These are phyloP conservation scores for Oceanodroma leucorhoa DNA, from an alignment of 2,797 vertebrate genomes.

Conservation along the genomic window DNA sequence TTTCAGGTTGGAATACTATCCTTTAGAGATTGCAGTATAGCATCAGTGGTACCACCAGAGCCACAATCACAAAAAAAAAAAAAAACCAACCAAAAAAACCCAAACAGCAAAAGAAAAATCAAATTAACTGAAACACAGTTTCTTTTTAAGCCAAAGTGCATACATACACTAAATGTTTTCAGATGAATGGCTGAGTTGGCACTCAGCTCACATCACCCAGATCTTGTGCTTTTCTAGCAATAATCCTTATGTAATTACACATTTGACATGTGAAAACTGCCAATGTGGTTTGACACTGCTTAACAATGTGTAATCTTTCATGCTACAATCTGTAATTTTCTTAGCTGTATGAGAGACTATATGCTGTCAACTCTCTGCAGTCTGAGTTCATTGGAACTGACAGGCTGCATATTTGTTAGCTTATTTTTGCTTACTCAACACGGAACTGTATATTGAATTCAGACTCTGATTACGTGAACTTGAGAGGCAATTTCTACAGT, in stretches of 20 bases:
- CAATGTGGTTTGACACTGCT: constrained; percentile 32
- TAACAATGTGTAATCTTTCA: constrained; percentile 57
- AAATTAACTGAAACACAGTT: not conserved
- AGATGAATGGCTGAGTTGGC: constrained; percentile 22
- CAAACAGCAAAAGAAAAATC: not conserved
- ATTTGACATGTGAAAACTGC: constrained; percentile 51
- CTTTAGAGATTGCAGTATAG: not conserved
- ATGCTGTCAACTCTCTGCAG: constrained; percentile 21
- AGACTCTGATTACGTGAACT: constrained; percentile 4
- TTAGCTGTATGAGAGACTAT: constrained; percentile 1
- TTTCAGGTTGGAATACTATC: not conserved
- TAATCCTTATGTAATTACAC: constrained; percentile 44
- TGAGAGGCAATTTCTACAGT: not conserved
- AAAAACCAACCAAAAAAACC: no score
- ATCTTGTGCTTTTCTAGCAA: constrained; percentile 52
- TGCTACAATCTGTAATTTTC: constrained; percentile 42
- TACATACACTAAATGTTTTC: not conserved
- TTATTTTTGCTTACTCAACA: constrained; percentile 53
- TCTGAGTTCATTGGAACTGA: constrained; percentile 33
- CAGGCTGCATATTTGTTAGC: constrained; percentile 46
- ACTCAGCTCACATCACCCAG: not conserved
- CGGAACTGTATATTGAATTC: constrained; percentile 4
- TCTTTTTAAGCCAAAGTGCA: not conserved
- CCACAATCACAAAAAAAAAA: not conserved
- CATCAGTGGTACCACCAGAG: not conserved